Base-by-base conservation (phyloP, 2,888 invertebrate genomes). In the Atethmia centrago region DNA sequence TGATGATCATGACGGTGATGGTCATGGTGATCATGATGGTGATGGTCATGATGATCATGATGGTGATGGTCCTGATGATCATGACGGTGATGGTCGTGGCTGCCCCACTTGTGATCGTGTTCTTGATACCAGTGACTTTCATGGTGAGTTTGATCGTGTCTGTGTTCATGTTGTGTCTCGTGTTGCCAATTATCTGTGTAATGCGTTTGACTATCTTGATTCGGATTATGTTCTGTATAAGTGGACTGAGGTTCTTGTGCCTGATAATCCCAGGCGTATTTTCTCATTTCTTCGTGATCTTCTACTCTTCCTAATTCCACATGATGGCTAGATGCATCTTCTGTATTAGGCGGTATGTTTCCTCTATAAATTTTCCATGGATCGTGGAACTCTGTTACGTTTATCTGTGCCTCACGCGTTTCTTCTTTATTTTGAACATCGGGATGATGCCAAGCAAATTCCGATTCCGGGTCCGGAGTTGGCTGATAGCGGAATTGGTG, bases 321-420 rank as follows among this genome's bases (percentile, higher is more conserved):
- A 36, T 88, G 80, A 56, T 78, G 81, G n/a, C 64, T 82, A 42
- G 77, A 58, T 45, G 71, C 72, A 62, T 91, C 88, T 42, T 92
- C 88, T 62, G 84, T 80, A 62, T 85, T 88, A 9, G 93, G 93
- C 66, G 95, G 95, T 87, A 96, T 95, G 79, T 96, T 93, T 85
- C 96, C 96, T 92, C 96, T 96, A 92, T 97, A 98, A 88, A 97
- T 96, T 87, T 98, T 97, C 98, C 98, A 98, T 71, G 98, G 98
- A 96, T 98, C 98, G 93, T 93, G 89, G 82, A 94, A 92, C 77
- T 94, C 90, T 51, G 91, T 82, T 85, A 92, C 74, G 77, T 95
- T 92, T 79, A 94, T 86, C 67, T 88, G 78, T 53, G 86, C 83
- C 76, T 88, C 90, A 58, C 87, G 80, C 10, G 79, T 67, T 77